Evolutionary conservation across 2,888 invertebrate genomes (phyloP).

Genomic region (Rhopalosiphum nymphaeae): DNA sequence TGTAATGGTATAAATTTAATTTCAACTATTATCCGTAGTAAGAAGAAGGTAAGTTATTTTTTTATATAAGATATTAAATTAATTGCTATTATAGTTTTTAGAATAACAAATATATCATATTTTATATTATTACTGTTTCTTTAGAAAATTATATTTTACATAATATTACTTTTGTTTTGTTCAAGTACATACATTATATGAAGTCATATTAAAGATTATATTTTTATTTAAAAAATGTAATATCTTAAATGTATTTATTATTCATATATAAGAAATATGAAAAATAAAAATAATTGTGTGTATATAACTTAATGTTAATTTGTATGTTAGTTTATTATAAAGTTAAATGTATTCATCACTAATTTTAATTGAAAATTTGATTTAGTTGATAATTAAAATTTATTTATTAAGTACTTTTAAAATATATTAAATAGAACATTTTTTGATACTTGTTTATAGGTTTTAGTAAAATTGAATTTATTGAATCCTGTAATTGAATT

Average conservation of each 20-base stretch:
- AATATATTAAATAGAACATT: neutral
- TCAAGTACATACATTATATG: neutral
- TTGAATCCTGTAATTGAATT: slow-evolving; percentile 59
- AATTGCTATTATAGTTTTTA: neutral
- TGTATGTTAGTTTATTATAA: neutral
- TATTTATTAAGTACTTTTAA: neutral
- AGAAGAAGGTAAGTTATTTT: slow-evolving; percentile 57
- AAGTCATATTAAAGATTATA: neutral
- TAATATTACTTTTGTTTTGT: neutral
- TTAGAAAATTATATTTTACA: neutral
- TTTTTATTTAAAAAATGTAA: neutral
- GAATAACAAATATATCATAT: neutral
- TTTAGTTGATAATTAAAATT: neutral
- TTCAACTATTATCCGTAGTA: slow-evolving; percentile 50
- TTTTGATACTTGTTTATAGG: neutral
- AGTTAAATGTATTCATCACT: neutral
- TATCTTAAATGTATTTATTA: neutral
- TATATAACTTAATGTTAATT: neutral
- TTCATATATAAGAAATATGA: neutral
- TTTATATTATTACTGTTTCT: neutral
- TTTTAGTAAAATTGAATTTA: slow-evolving; percentile 57
- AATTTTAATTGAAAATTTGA: neutral
- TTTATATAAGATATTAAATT: neutral
- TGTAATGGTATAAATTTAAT: slow-evolving; percentile 55
- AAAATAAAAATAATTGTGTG: neutral